Evolutionary conservation across 92 coral and sea anemone species (phyloP), one percentile per base, ranked within the genome.

Genomic region (Bergia puertoricense): DNA sequence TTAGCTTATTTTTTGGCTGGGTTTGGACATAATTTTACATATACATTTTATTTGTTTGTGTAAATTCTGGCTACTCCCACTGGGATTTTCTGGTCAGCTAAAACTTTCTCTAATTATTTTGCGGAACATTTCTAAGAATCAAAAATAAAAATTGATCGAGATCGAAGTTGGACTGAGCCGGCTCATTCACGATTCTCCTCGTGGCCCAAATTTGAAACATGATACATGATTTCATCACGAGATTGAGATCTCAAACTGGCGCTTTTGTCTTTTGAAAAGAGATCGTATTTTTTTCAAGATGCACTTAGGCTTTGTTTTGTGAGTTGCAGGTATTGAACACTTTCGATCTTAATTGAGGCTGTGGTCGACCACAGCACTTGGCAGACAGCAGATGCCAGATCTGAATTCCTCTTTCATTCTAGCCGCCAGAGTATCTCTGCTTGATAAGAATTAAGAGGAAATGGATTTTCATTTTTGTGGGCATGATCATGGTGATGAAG

Each of bases 41-140:
- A 39, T 62, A 67, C 18, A 72, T 67, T 54, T 88, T 42, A 40
- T 38, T 88, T 67, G 86, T 73, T 69, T 59, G 79, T 71, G 42
- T 71, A 65, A 41, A 43, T 66, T 43, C 30, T 2, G 5, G 6
- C 23, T 77, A 23, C 44, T 18, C 67, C 65, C 36, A 30, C 46
- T n/a, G 84, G 18, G 44, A 38, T 62, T 36, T 86, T 59, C 23
- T 40, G 42, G 38, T 20, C 46, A 77, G 37, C 42, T 38, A 78
- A 73, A 18, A 6, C 36, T 54, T 86, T 62, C 50, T 22, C 54
- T 45, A 44, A 84, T 14, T 48, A 45, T 71, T 83, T 46, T 30
- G 1, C 6, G 22, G 13, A 43, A 44, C 13, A 6, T 68, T 69
- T 46, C 16, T 69, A n/a, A 42, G 51, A 6, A 2, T 30, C 30